phyloP scores from a whole-genome alignment of 2,797 vertebrate species.

The Epinephelus coioides region DNA sequence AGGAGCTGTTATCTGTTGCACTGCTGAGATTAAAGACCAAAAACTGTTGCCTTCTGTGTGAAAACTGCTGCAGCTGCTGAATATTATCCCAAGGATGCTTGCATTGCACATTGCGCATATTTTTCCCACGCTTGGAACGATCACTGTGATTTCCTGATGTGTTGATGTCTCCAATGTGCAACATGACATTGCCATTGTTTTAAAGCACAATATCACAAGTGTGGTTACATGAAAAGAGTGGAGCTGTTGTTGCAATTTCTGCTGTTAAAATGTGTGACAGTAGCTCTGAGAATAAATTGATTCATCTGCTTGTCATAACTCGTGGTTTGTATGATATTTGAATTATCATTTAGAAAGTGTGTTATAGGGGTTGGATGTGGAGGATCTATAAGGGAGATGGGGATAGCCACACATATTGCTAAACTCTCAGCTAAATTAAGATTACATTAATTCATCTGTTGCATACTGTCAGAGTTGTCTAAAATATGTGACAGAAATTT shows the following conservation, averaged over 20 bases:
- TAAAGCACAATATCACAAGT: conserved; percentile 23
- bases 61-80: conserved; percentile 34
- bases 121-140: conserved; percentile 8
- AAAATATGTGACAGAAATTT: too few species aligned
- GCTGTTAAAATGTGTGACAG: neutral
- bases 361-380: neutral
- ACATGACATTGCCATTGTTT: neutral
- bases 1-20: conserved; percentile 31
- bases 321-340: neutral
- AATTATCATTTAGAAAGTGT: neutral
- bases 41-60: conserved; percentile 35
- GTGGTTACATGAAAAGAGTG: neutral
- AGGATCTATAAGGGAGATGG: neutral
- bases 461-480: too few species aligned
- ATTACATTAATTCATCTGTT: too few species aligned
- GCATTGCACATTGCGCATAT: neutral
- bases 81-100: neutral
- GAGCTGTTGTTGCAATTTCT: conserved; percentile 4
- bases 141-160: conserved; percentile 26
- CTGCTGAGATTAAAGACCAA: conserved; percentile 41
- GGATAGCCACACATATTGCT: too few species aligned
- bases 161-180: neutral
- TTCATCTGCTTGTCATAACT: neutral
- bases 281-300: conserved; percentile 40
- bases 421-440: too few species aligned